Conservation (phyloP, 2,797 vertebrate genomes). For the Sparus aurata region DNA sequence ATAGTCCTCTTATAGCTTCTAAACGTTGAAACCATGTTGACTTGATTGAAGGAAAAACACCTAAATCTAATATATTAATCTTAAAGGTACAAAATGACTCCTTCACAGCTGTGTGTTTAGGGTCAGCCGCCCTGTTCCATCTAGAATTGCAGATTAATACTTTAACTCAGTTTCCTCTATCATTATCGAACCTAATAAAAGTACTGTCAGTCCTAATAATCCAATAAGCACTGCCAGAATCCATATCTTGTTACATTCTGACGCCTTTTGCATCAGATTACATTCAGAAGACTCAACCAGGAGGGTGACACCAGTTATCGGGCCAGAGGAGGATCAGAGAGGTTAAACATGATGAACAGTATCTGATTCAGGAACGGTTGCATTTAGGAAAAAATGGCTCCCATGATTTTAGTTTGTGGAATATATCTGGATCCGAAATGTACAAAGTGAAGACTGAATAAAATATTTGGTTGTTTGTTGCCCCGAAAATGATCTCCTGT, state of each 20-base stretch:
- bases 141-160: slow-evolving; percentile 21
- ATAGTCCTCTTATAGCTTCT: background rate
- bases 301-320: slow-evolving; percentile 54
- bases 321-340: slow-evolving; percentile 28
- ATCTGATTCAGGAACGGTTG: slow-evolving; percentile 28
- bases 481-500: too few species aligned
- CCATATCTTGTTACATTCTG: slow-evolving; percentile 29
- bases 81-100: background rate
- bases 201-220: slow-evolving; percentile 24
- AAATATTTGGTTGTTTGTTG: background rate
- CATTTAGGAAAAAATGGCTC: slow-evolving; percentile 24
- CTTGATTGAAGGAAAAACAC: background rate
- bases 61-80: background rate
- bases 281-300: slow-evolving; percentile 32
- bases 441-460: background rate
- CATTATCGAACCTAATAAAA: slow-evolving; percentile 27
- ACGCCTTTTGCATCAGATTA: slow-evolving; percentile 32
- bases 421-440: background rate
- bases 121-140: background rate
- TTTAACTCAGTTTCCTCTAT: slow-evolving; percentile 7
- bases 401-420: slow-evolving; percentile 3
- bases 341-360: background rate
- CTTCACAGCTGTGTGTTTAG: background rate
- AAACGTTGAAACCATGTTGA: slow-evolving; percentile 4
- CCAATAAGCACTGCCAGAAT: slow-evolving; percentile 41